Evolutionary conservation across 2,888 invertebrate genomes (phyloP), one percentile per base, ranked within the genome.

Genomic region (Heliothis peltigera): DNA sequence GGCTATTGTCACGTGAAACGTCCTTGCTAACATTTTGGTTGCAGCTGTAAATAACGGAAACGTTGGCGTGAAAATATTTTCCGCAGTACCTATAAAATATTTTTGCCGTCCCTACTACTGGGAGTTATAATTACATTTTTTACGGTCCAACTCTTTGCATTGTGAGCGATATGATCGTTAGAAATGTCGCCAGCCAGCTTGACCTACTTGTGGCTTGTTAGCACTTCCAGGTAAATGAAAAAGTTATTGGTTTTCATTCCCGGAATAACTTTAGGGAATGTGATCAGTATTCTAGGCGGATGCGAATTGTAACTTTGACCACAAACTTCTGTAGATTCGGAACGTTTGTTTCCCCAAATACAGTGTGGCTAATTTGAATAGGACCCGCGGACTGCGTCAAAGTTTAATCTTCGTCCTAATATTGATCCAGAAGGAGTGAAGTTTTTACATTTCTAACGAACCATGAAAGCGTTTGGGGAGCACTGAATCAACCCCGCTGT

Each of bases 371-470:
- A 85, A 89, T 89, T 89, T 89, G 84, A 87, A 88, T 89, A 85
- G 82, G 76, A 70, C 72, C 77, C 81, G 76, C 72, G 75, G 82
- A 74, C 79, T 71, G 77, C 84, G 86, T 86, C 84, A 85, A 89
- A 89, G 88, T 90, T 91, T 86, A 89, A 89, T 88, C 87, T 86
- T 80, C 83, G 81, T 85, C 77, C 64, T 84, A 88, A 89, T 91
- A 92, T 91, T 90, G 92, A 89, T 90, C 88, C 83, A 79, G 81
- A 79, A 85, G 86, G 86, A 88, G 84, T 83, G 77, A 88, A 88
- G 87, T 91, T 92, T 90, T 91, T 89, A 87, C 88, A 88, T 88
- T 87, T 84, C 86, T 91, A 92, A 92, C 91, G 90, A 91, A 89
- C 87, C 90, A 80, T 89, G 84, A 82, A 84, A 82, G 77, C 77